Conservation (phyloP, 2,113 vertebrate genomes). For the Hypocryptadius cinnamomeus region DNA sequence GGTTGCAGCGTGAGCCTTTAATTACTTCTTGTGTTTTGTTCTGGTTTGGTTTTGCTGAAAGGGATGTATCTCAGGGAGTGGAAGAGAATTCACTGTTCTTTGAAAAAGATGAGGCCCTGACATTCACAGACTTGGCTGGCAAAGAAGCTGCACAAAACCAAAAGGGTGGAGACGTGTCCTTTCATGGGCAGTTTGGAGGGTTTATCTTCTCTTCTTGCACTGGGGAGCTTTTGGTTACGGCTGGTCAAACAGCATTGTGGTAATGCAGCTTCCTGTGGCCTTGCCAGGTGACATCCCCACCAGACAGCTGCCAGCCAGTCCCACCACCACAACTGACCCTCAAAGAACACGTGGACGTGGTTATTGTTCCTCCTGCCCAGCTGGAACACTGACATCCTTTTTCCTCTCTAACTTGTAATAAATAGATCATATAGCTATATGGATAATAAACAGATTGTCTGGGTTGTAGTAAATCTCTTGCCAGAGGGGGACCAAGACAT, state of each 20-base stretch:
- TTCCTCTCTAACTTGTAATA: neutral
- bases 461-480: neutral
- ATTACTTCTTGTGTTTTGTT: neutral
- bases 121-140: constrained; percentile 41
- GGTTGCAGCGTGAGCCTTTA: neutral
- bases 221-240: neutral
- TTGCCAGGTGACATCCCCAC: constrained; percentile 60
- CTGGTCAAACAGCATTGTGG: constrained; percentile 55
- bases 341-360: neutral
- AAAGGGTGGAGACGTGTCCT: neutral
- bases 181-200: constrained; percentile 23
- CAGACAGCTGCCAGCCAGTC: constrained; percentile 1
- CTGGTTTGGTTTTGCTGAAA: constrained; percentile 29
- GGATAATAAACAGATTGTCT: neutral
- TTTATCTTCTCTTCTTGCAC: constrained; percentile 3
- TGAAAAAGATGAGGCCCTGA: constrained; percentile 24
- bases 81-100: constrained; percentile 25
- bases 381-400: constrained; percentile 30
- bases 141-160: neutral
- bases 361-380: constrained; percentile 3
- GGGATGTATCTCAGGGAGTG: neutral
- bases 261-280: constrained; percentile 52
- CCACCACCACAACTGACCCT: constrained; percentile 32
- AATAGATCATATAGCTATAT: neutral
- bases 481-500: neutral